These are phyloP conservation scores for Phortica magna DNA, from an alignment of 2,888 invertebrate genomes.

Conservation along the genomic window DNA sequence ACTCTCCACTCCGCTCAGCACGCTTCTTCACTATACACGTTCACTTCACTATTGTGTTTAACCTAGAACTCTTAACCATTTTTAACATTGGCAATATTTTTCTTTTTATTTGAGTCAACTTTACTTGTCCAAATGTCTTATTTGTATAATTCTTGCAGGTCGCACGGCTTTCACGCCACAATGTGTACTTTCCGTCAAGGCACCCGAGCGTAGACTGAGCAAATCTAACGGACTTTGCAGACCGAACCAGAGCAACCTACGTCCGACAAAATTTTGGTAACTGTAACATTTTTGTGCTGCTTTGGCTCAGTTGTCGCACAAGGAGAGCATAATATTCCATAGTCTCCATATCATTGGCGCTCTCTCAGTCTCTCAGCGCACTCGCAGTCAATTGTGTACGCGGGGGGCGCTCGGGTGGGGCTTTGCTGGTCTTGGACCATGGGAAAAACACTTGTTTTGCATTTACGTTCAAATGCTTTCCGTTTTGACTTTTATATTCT, in stretches of 20 bases:
- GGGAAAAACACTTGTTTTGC: slow-evolving; percentile 66
- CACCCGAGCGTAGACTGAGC: slow-evolving; percentile 56
- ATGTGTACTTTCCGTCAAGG: slow-evolving; percentile 49
- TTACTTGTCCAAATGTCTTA: no score
- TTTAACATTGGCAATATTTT: not conserved
- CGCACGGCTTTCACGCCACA: slow-evolving; percentile 31
- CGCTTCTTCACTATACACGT: not conserved
- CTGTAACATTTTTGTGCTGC: slow-evolving; percentile 4
- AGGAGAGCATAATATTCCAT: not conserved
- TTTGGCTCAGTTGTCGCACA: slow-evolving; percentile 4
- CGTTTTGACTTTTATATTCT: slow-evolving; percentile 2
- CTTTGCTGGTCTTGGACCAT: not conserved
- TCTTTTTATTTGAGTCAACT: not conserved
- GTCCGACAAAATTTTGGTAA: slow-evolving; percentile 39
- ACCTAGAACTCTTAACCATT: not conserved
- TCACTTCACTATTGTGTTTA: not conserved
- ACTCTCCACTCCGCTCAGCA: not conserved
- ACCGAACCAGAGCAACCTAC: slow-evolving; percentile 37
- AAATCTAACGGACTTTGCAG: slow-evolving; percentile 32
- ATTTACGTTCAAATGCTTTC: slow-evolving; percentile 47
- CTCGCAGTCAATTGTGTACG: slow-evolving; percentile 29
- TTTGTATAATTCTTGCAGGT: not conserved
- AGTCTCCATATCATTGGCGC: slow-evolving; percentile 7
- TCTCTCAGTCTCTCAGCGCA: slow-evolving; percentile 39
- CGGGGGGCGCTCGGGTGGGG: not conserved